Evolutionary conservation across 2,888 invertebrate species (phyloP).

Genomic region (Sarcophaga variegata): DNA sequence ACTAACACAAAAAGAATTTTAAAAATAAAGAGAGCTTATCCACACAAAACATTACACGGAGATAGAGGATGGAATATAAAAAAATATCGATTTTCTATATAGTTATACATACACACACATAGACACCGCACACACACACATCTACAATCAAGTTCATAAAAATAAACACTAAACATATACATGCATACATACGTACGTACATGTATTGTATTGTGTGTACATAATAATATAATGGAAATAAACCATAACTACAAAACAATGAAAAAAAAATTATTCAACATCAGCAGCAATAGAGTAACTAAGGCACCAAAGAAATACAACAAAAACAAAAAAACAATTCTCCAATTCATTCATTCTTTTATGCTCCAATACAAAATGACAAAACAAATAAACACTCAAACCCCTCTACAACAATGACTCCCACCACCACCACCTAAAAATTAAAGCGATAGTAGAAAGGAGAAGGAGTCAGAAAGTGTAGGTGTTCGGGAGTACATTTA

Average conservation of each 20-base stretch:
- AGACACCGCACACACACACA: not conserved
- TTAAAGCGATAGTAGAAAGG: not conserved
- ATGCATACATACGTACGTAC: not conserved
- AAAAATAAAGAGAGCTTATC: not conserved
- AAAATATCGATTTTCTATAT: conserved; percentile 53
- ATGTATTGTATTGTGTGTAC: not conserved
- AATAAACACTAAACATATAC: not conserved
- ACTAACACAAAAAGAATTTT: not conserved
- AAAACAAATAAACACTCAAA: not conserved
- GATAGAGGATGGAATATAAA: not conserved
- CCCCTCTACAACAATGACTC: not conserved
- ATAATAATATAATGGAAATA: not conserved
- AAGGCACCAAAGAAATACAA: conserved; percentile 9
- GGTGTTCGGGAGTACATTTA: not conserved
- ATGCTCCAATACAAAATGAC: not conserved
- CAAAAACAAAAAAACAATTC: not conserved
- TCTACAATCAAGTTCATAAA: not conserved
- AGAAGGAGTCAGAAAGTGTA: not conserved
- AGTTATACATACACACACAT: not conserved
- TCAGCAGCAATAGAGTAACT: not conserved
- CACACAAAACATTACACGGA: not conserved
- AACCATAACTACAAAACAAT: not conserved
- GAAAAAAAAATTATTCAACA: not conserved
- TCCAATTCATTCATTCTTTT: conserved; percentile 9
- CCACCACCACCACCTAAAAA: not conserved